Base-by-base conservation (phyloP, 2,888 invertebrate species). In the Drosophila niveifrons region DNA sequence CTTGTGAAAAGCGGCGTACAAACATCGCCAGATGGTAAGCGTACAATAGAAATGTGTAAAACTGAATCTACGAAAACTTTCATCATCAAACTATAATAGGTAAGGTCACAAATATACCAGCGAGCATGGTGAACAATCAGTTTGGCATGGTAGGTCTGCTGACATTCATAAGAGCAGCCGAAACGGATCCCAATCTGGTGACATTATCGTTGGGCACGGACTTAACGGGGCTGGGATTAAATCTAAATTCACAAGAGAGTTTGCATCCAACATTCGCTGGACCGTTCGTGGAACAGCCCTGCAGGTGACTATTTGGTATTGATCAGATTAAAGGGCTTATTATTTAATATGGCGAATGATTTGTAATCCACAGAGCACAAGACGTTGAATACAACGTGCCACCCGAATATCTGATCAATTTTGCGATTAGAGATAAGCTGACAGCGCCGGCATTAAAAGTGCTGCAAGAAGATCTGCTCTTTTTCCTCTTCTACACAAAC, bases 401-500 rank as follows among this genome's bases (percentile, higher is more conserved):
- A 91, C 97, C 97, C 78, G 99, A 99, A 94, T 99, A 99, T 94
- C 95, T 99, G 93, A 98, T 99, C 92, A 99, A 99, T 93, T 96
- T 97, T 88, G 96, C 97, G 91, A 99, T 99, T 93, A 96, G 97
- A 94, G 97, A 98, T 93, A 98, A 98, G 94, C 94, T 98, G 93
- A 98, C 99, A 88, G 96, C 98, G 89, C 95, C 99, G 93, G 97
- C 98, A 94, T 94, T 99, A 93, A 97, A 96, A 94, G 96, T 98
- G 93, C 98, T 98, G 94, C 98, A 98, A 93, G 99, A 99, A 93
- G 99, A 99, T 94, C 95, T 99, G 91, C 95, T 99, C 90, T 99
- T 99, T 94, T 99, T 98, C 94, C 95, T 99, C 94, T 99, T 99
- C 94, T 99, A 99, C 94, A 99, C 98, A 94, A 99, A 98, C 94